Evolutionary conservation across 2,888 invertebrate species (phyloP), one percentile per base, ranked within the genome.

Genomic region (Hemistola chrysoprasaria): DNA sequence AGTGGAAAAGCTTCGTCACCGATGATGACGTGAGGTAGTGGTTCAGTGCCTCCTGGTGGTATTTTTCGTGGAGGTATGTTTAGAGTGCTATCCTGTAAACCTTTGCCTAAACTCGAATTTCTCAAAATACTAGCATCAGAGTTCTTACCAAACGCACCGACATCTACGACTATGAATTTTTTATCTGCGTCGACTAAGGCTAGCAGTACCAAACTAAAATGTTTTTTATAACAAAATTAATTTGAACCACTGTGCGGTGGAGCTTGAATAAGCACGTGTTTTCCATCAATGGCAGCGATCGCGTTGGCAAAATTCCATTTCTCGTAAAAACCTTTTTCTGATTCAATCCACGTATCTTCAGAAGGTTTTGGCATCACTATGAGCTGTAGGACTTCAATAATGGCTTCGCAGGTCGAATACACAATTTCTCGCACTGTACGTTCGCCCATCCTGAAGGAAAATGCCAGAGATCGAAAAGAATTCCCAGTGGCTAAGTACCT

Each of bases 401-500:
- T 33, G 8, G 25, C 33, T 10, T 24, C 23, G 25, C 32, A 38
- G 20, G 38, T 34, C 11, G 31, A 39, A 16, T 30, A 22, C 22
- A 44, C 27, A 23, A 37, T 32, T 29, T n/a, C 16, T 33, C 33
- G 8, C 20, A 43, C 33, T 32, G 38, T 43, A 34, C 29, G 29
- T 25, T 29, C 31, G 20, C 41, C 36, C 6, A 36, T 21, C 8
- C 41, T 10, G 25, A 31, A 41, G 22, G 11, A 31, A 30, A 34
- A 34, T n/a, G 30, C 16, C 11, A 34, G 16, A 22, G 39, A 31
- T 23, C 52, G 37, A 39, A 53, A 57, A 39, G 50, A 57, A 41
- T 56, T 56, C 22, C 55, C 53, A 22, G 53, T 56, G 28, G 50
- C 54, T 28, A 54, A 39, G 33, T 46, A 56, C 41, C 48, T 47